Evolutionary conservation across 2,797 vertebrate genomes (phyloP).

Genomic region (Alfaro cultratus): DNA sequence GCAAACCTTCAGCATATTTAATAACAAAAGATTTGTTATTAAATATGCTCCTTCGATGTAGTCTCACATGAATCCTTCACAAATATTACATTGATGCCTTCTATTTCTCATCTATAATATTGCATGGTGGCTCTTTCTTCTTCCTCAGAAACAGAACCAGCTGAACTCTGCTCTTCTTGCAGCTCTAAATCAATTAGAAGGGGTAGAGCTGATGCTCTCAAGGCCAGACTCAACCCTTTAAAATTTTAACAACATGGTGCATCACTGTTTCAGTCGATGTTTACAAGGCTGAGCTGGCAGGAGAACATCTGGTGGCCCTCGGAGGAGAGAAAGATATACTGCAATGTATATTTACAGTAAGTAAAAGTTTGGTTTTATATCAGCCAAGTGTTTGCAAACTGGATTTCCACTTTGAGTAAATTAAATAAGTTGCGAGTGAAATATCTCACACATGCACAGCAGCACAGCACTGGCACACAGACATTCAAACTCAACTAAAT

Average conservation of each 20-base stretch:
- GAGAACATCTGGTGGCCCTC: constrained; percentile 53
- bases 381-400: neutral
- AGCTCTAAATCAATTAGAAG: constrained; percentile 41
- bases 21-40: neutral
- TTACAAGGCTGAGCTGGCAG: constrained; percentile 43
- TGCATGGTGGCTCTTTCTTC: constrained; percentile 22
- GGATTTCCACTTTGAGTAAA: neutral
- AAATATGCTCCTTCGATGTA: neutral
- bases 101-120: constrained; percentile 42
- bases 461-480: neutral
- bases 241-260: constrained; percentile 48
- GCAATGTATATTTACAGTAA: neutral
- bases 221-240: constrained; percentile 52
- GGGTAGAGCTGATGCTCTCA: constrained; percentile 41
- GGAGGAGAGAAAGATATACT: constrained; percentile 25
- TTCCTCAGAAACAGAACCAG: constrained; percentile 23
- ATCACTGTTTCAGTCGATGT: constrained; percentile 27
- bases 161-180: constrained; percentile 31
- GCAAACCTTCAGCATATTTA: neutral
- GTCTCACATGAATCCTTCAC: neutral
- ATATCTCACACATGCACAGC: neutral
- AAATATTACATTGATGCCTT: neutral
- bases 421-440: neutral
- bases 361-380: constrained; percentile 6
- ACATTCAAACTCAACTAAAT: constrained; percentile 14